Evolutionary conservation across 92 coral and sea anemone species (phyloP).

Genomic region (Isaurus tuberculatus): DNA sequence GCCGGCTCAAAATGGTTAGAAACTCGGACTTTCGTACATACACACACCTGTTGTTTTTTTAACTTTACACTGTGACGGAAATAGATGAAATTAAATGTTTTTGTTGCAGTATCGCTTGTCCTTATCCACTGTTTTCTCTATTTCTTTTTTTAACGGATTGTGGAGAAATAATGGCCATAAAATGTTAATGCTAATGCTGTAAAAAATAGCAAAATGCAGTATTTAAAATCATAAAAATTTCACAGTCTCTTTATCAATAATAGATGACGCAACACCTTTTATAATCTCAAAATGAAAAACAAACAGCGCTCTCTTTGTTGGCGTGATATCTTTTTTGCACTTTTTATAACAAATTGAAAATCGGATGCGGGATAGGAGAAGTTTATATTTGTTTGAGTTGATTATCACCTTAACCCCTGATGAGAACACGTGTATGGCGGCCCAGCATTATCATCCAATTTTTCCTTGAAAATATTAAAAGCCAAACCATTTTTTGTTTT

Average conservation of each 20-base stretch:
- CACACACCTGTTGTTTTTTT: neutral
- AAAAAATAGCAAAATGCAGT: neutral
- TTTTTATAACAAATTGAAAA: neutral
- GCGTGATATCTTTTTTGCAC: neutral
- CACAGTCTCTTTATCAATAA: neutral
- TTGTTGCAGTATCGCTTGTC: neutral
- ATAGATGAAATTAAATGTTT: neutral
- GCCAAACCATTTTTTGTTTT: too few species aligned
- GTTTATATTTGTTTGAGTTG: too few species aligned
- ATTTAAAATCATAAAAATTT: neutral
- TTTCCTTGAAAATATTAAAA: too few species aligned
- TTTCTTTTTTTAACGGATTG: neutral
- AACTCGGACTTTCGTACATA: neutral
- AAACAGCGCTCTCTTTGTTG: neutral
- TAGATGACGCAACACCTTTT: neutral
- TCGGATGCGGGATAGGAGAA: neutral
- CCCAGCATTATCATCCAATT: too few species aligned
- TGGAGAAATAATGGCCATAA: neutral
- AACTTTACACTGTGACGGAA: neutral
- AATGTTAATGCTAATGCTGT: neutral
- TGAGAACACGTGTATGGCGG: too few species aligned
- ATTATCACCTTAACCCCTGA: too few species aligned
- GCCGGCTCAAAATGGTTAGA: neutral
- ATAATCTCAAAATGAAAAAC: neutral
- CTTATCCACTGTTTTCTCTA: neutral